Conservation (phyloP, 2,797 vertebrate genomes). For the Phyllotis vaccarum region DNA sequence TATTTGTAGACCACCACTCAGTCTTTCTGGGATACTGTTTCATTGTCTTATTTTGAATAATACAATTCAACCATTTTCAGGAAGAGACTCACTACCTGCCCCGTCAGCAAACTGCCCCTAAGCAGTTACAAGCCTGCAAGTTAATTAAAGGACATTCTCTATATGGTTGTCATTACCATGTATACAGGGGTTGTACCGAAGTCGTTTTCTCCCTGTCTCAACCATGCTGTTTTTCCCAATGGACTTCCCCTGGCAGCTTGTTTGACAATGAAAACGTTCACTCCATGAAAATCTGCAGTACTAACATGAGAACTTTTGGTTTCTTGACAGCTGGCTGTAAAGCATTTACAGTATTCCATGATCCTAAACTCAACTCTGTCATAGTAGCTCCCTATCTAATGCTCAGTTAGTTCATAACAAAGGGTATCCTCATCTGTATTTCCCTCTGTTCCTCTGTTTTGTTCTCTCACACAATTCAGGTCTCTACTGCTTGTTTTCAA, state of each 20-base stretch:
- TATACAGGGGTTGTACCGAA: not conserved
- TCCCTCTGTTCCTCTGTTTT: not conserved
- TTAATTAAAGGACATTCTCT: slow-evolving; percentile 38
- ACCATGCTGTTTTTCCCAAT: not conserved
- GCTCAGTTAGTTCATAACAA: not conserved
- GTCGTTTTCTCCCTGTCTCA: not conserved
- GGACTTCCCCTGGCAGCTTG: not conserved
- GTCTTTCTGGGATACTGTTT: slow-evolving; percentile 6
- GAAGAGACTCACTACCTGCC: not conserved
- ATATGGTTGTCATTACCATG: not conserved
- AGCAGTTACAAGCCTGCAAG: not conserved
- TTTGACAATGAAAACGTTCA: not conserved
- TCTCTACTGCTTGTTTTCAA: not conserved
- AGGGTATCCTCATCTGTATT: not conserved
- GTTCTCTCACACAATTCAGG: not conserved
- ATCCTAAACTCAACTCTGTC: not conserved
- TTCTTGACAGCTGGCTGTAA: slow-evolving; percentile 40
- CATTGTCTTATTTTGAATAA: slow-evolving; percentile 43
- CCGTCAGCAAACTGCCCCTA: slow-evolving; percentile 1
- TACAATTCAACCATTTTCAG: not conserved
- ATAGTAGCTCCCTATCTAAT: not conserved
- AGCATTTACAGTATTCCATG: not conserved
- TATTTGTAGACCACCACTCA: slow-evolving; percentile 8
- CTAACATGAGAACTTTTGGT: slow-evolving; percentile 1
- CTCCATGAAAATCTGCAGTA: slow-evolving; percentile 6